Evolutionary conservation across 2,797 vertebrate species (phyloP), one percentile per base, ranked within the genome.

Genomic region (Halcyon badia): DNA sequence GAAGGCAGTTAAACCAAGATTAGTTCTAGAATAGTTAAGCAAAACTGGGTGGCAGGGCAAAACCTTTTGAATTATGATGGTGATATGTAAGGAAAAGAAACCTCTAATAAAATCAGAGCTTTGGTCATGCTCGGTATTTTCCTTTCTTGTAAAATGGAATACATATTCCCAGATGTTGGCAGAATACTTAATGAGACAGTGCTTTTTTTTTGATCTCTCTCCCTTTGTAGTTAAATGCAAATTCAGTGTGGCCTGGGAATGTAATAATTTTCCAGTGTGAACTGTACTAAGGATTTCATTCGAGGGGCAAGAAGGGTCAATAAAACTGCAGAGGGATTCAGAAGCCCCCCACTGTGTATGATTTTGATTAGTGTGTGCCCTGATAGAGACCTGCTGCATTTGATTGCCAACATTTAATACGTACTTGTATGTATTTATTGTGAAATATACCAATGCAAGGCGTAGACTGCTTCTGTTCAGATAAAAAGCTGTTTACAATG

Each of bases 261-360:
- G 51, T 85, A 35, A 60, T 70, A 33, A 56, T 61, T 83, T 85
- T 65, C 41, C 31, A 48, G 16, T 62, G 20, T 83, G 62, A 82
- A 51, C 42, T 61, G 25, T 13, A 79, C 17, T 48, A 41, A 64
- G 35, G 19, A 26, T 82, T 84, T 69, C 25, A 65, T 42, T 64
- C 28, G 30, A 69, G 41, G 54, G 46, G 9, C 46, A 78, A 35
- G 42, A 80, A 80, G 14, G 33, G 26, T 77, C 39, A 87, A 26
- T 52, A 76, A 48, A 60, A 64, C 26, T 48, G 6, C n/a, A 35
- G 25, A 21, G 28, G 39, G 35, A 21, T 28, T 33, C 31, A 76
- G 49, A 57, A 76, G 8, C 11, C 2, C 3, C 1, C 22, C 2
- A 11, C 20, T 2, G 0, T 7, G 3, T 49, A 20, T 31, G 30